These are phyloP conservation scores for Chrysochloris asiatica DNA, from an alignment of 2,113 vertebrate genomes.

Conservation along the genomic window DNA sequence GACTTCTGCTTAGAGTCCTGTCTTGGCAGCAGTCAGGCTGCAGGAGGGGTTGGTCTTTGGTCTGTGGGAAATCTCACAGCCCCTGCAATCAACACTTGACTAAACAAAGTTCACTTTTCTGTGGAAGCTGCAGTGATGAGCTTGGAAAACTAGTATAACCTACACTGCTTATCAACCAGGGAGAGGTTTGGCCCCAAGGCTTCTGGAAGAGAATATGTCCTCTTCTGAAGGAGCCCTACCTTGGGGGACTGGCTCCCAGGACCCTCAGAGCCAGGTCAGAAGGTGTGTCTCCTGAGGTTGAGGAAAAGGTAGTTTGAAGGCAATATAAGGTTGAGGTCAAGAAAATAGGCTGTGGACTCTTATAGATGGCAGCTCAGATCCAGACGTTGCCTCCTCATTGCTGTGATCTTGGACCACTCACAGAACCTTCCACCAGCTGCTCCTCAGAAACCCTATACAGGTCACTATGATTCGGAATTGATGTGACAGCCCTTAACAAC, in stretches of 20 bases:
- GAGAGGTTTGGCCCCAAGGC: slow-evolving; percentile 72
- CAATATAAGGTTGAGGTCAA: rapidly evolving
- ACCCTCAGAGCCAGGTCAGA: background rate
- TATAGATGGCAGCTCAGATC: background rate
- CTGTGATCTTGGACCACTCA: background rate
- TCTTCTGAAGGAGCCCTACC: background rate
- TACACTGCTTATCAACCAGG: slow-evolving; percentile 76
- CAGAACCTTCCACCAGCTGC: no score
- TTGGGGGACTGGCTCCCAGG: rapidly evolving
- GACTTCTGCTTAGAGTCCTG: background rate
- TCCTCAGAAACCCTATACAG: no score
- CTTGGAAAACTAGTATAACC: slow-evolving; percentile 78
- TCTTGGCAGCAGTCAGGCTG: background rate
- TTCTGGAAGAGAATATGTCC: slow-evolving; percentile 67
- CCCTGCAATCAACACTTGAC: slow-evolving; percentile 58
- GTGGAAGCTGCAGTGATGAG: slow-evolving; percentile 70
- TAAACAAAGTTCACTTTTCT: slow-evolving; percentile 74
- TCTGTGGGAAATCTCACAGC: background rate
- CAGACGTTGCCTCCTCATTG: background rate
- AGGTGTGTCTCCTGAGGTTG: no score
- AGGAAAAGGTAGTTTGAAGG: background rate
- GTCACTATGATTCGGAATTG: no score
- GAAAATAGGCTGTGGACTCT: background rate
- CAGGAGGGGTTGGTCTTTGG: background rate
- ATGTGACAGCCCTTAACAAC: no score